Evolutionary conservation across 1,140 invertebrate genomes (phyloP).

Genomic region (Ceratosolen fusciceps): DNA sequence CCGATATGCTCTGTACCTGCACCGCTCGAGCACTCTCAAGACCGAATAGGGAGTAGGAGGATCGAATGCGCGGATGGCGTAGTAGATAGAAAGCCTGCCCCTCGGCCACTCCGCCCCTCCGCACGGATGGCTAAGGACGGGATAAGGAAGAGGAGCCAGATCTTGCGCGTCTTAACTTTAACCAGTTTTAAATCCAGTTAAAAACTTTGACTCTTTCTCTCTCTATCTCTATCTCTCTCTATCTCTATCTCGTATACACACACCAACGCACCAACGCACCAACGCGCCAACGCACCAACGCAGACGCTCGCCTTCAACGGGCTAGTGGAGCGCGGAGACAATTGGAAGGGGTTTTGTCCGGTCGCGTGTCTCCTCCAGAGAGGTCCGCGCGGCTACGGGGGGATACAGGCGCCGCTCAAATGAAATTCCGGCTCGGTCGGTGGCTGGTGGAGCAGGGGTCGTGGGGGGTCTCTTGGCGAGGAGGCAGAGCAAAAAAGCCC

Average conservation of each 20-base stretch:
- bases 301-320: conserved; percentile 1
- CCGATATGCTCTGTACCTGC: too few species aligned
- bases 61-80: too few species aligned
- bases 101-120: too few species aligned
- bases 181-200: conserved; percentile 55
- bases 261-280: not conserved
- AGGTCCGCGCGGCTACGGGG: not conserved
- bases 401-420: not conserved
- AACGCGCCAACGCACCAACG: not conserved
- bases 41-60: too few species aligned
- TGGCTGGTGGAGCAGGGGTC: too few species aligned
- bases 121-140: too few species aligned
- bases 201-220: conserved; percentile 40
- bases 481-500: conserved; percentile 14
- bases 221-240: not conserved
- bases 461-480: too few species aligned
- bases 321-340: conserved; percentile 44
- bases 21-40: too few species aligned
- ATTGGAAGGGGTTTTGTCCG: conserved; percentile 49
- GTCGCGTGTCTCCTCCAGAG: not conserved
- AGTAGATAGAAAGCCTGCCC: not conserved
- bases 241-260: not conserved
- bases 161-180: conserved; percentile 48
- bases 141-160: conserved; percentile 15
- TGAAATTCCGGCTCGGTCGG: conserved; percentile 27